A percentile compares a stretch with the other conserved stretches of the same genome.
Evolutionary conservation across 2,113 vertebrate species (phyloP).

Genomic region (Phrynosoma platyrhinos): DNA sequence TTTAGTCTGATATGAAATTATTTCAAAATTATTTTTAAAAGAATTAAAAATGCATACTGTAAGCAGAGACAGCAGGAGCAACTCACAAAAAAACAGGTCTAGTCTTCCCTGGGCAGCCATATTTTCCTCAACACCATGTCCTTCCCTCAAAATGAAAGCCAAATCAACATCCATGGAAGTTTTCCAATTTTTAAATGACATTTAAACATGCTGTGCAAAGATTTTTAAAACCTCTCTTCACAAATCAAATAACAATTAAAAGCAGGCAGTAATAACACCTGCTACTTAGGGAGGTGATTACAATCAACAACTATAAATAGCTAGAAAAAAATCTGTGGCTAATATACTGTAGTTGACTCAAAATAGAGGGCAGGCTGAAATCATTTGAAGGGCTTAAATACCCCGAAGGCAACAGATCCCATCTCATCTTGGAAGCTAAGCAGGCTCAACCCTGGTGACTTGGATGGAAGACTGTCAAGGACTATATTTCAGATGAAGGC

Average conservation of each 20-base stretch:
- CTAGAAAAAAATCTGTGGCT: background rate
- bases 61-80: background rate
- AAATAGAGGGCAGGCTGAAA: background rate
- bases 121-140: background rate
- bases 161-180: conserved; percentile 16
- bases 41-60: conserved; percentile 20
- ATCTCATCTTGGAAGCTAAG: too few relatives aligned
- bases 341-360: background rate
- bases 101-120: background rate
- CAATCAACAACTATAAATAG: background rate
- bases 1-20: background rate
- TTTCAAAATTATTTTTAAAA: conserved; percentile 18
- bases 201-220: conserved; percentile 42
- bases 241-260: background rate
- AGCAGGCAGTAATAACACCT: background rate
- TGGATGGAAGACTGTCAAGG: too few relatives aligned
- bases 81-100: background rate
- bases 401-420: background rate
- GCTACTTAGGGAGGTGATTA: background rate
- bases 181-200: background rate
- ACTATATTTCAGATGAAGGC: too few relatives aligned
- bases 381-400: too few relatives aligned
- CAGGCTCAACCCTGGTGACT: too few relatives aligned
- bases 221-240: background rate
- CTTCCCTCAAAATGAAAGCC: conserved; percentile 43